phyloP scores from a whole-genome alignment of 2,113 vertebrate species.

The Leptobrachium ailaonicum region DNA sequence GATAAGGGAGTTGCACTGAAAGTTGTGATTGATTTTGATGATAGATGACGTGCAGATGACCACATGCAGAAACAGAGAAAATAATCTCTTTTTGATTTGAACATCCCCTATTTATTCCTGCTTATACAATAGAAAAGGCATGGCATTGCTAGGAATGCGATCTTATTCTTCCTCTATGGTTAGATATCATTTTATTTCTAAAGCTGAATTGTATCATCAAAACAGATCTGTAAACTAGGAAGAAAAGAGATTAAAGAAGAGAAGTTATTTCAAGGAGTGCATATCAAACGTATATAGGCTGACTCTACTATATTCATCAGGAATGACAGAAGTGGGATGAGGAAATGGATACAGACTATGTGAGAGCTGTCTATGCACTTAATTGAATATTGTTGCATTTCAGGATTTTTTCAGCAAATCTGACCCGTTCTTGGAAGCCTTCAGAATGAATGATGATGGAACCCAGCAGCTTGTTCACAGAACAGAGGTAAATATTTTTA shows the following conservation, averaged over 20 bases:
- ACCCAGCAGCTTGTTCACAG: conserved; percentile 95
- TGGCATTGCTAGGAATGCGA: too few species aligned
- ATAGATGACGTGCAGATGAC: too few species aligned
- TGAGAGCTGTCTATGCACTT: conserved; percentile 20
- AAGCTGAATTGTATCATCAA: background rate
- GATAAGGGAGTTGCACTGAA: too few species aligned
- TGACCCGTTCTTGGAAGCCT: conserved; percentile 95
- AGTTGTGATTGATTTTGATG: too few species aligned
- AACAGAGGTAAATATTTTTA: conserved; percentile 80
- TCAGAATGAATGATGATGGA: conserved; percentile 90
- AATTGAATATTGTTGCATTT: conserved; percentile 55
- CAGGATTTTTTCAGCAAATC: conserved; percentile 99
- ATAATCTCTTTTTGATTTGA: too few species aligned
- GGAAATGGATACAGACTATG: conserved; percentile 26
- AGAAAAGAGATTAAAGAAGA: background rate
- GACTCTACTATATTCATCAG: conserved; percentile 24
- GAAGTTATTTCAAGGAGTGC: background rate
- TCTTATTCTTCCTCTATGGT: too few species aligned
- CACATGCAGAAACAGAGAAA: too few species aligned
- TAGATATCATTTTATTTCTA: too few species aligned
- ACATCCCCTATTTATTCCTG: too few species aligned
- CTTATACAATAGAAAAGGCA: too few species aligned
- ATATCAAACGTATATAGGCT: conserved; percentile 26
- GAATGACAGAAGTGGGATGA: background rate
- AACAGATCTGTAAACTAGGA: background rate